Conservation (phyloP, 1,140 invertebrate species). For the Aphelenchoides fujianensis region DNA sequence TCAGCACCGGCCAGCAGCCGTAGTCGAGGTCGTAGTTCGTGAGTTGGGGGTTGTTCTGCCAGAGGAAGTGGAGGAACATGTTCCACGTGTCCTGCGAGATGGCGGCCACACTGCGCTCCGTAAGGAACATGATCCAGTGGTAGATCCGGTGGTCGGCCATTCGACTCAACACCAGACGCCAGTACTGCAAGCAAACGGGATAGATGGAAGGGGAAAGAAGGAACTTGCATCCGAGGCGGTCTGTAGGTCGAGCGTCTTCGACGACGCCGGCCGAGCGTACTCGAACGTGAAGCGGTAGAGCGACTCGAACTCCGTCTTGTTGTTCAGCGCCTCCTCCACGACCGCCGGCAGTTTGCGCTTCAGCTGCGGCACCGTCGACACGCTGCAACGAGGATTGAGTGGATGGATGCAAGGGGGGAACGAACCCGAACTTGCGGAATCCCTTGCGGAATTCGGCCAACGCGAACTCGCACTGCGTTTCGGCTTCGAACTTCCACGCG, state of each 20-base stretch:
- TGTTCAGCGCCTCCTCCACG: constrained; percentile 82
- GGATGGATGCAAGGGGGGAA: not conserved
- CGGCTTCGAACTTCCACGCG: constrained; percentile 95
- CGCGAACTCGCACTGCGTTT: constrained; percentile 92
- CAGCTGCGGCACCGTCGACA: constrained; percentile 77
- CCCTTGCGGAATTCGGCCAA: constrained; percentile 90
- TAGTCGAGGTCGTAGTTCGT: constrained; percentile 73
- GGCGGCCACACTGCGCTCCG: constrained; percentile 71
- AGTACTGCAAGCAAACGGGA: no score
- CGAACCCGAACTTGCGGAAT: constrained; percentile 81
- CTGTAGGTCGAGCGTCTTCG: constrained; percentile 79
- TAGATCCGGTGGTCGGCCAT: constrained; percentile 27
- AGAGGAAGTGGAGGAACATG: constrained; percentile 88
- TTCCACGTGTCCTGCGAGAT: constrained; percentile 83
- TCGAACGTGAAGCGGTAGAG: constrained; percentile 99
- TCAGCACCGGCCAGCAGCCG: constrained; percentile 95
- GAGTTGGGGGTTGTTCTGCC: constrained; percentile 89
- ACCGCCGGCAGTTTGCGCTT: constrained; percentile 79
- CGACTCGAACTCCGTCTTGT: constrained; percentile 86
- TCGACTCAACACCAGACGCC: constrained; percentile 74
- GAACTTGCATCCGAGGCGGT: constrained; percentile 98
- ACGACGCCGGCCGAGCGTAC: constrained; percentile 85
- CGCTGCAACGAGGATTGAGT: constrained; percentile 22
- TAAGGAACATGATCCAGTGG: constrained; percentile 64
- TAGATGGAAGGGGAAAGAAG: no score